These are phyloP conservation scores for Rhinoraja longicauda DNA, from an alignment of 2,797 vertebrate genomes.

Conservation along the genomic window DNA sequence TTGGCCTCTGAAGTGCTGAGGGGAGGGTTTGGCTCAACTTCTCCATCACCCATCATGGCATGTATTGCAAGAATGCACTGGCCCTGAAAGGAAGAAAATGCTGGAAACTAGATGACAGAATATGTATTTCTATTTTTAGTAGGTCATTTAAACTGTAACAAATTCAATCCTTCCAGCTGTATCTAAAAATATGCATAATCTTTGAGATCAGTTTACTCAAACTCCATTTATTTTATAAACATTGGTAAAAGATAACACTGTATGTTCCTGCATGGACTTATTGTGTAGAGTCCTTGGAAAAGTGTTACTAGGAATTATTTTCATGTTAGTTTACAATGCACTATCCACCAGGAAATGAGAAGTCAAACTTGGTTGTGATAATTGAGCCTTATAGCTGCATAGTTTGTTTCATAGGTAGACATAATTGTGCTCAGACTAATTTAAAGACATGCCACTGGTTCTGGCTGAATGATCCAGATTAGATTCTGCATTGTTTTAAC, in stretches of 20 bases:
- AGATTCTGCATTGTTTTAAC: neutral
- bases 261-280: neutral
- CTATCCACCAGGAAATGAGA: neutral
- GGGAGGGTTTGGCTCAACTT: neutral
- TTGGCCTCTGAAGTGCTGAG: neutral
- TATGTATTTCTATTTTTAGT: neutral
- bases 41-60: neutral
- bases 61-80: neutral
- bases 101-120: neutral
- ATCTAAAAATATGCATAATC: neutral
- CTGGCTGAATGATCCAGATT: neutral
- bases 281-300: neutral
- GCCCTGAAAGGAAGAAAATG: neutral
- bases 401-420: neutral
- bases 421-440: neutral
- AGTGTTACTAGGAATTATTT: neutral
- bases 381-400: neutral
- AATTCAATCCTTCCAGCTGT: neutral
- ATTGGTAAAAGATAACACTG: neutral
- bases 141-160: neutral
- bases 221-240: neutral
- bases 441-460: neutral
- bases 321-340: neutral
- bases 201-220: neutral
- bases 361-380: neutral